Evolutionary conservation across 2,113 vertebrate species (phyloP).

Genomic region (Phylloscopus whistleri): DNA sequence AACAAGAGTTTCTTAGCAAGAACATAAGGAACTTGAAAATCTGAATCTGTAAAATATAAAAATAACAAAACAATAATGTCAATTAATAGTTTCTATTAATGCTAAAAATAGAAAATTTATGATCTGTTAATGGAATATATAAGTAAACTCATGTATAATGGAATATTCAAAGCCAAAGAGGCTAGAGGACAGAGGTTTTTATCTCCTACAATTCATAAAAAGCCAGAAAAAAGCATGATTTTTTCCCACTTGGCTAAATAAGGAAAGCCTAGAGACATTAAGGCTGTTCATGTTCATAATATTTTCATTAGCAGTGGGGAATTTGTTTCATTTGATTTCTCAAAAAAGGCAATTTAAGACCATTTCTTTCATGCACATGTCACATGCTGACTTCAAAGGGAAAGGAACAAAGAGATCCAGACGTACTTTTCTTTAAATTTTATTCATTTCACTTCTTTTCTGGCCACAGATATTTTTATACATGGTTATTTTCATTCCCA

Average conservation of each 20-base stretch:
- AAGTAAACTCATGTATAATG: neutral
- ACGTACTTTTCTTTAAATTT: neutral
- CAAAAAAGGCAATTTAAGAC: constrained; percentile 16
- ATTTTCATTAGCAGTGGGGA: constrained; percentile 8
- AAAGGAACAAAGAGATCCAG: neutral
- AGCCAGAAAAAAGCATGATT: neutral
- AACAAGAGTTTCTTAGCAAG: neutral
- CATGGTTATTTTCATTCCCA: neutral
- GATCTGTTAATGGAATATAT: neutral
- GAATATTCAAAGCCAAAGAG: neutral
- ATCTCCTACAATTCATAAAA: neutral
- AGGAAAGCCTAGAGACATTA: neutral
- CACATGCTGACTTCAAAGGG: constrained; percentile 2
- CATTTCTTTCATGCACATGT: neutral
- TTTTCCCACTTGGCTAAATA: neutral
- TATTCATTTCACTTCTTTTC: neutral
- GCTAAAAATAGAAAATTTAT: neutral
- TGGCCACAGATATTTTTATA: neutral
- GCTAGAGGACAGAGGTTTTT: neutral
- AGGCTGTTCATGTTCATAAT: neutral
- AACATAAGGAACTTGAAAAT: neutral
- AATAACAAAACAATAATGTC: neutral
- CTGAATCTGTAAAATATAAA: neutral
- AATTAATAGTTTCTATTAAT: neutral
- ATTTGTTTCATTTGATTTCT: neutral